Base-by-base conservation (phyloP, 2,888 invertebrate genomes). In the Trichacis sp. region DNA sequence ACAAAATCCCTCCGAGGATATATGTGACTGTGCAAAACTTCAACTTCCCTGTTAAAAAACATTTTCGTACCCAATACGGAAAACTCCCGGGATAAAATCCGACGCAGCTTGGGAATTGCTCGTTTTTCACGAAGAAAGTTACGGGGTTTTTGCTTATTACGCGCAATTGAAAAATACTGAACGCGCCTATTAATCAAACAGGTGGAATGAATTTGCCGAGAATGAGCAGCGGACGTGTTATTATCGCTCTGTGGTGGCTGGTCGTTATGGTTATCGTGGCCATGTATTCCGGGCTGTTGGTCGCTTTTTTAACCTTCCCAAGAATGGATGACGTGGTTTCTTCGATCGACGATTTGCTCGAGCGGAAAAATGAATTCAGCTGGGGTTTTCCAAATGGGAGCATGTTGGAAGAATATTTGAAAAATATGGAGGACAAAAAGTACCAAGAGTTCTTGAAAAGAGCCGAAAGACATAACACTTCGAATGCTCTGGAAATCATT, bases 191-290 rank as follows among this genome's bases (percentile, higher is more conserved):
- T 2, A 3, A 29, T 33, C 38, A 53, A 46, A 46, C 36, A 95
- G 95, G 96, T 65, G 96, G 96, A 2, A 92, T 93, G 89, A 92
- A 93, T 77, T 86, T 96, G 29, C 96, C 96, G 0, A 88, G 89
- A 53, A 93, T 94, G 0, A 93, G 95, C 79, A 95, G 95, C 73
- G 95, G 94, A 1, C 89, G 96, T 4, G 83, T 96, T 5, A 88
- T 96, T 1, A 90, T 96, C 0, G 95, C 94, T 0, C 91, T 93
- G 1, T 97, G 96, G 96, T 96, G 96, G 96, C 83, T 96, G 47
- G 93, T 94, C 0, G 95, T 96, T 0, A 87, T 96, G 65, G 93
- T 96, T 0, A 88, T 96, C 15, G 93, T 96, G 0, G 96, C 96
- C 14, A 95, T 95, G 0, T 97, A 96, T 81, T 95, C 95, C 54